Base-by-base conservation (phyloP, 2,888 invertebrate genomes). In the Pseudoips prasinana region DNA sequence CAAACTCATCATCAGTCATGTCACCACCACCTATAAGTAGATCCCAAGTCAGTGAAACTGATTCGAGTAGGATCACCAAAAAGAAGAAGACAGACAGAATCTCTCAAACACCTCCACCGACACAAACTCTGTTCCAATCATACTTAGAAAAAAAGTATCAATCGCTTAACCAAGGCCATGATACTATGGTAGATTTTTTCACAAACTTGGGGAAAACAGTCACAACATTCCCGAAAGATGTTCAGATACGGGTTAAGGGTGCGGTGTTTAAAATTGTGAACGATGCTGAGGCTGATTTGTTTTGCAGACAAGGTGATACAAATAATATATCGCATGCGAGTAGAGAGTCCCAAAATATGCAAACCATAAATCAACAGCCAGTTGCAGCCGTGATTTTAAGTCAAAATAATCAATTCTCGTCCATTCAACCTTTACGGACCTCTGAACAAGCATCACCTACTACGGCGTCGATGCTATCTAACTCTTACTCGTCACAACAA, bases 231-330 rank as follows among this genome's bases (percentile, higher is more conserved):
- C 34, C 38, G 25, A 29, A 33, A 34, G 34, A 38, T 38, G 26
- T 34, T 30, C 42, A 38, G 27, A 33, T 42, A 34, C 38, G 38
- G 25, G 38, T 42, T 24, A 42, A 42, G 32, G 30, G 42, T 31
- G 38, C 27, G 25, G 38, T 42, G 31, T 42, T 42, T 33, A 38
- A 41, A 35, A 29, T 41, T 33, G 41, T 41, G 27, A 32, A 25
- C 24, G 36, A 36, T 31, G 36, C 36, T 18, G 41, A 39, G 29
- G 39, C 22, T 23, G 28, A 33, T 26, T 26, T 33, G 26, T 33
- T 33, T 26, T 26, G 28, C 35, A 35, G 29, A 35, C 35, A 35
- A 35, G 25, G 29, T 29, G 29, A 35, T 35, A 25, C 25, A 29
- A 29, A 14, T 29, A 35, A 29, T 29, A 25, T 29, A 35, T 35